These are phyloP conservation scores for Belonocnema kinseyi DNA, from an alignment of 1,140 invertebrate genomes.

Conservation along the genomic window DNA sequence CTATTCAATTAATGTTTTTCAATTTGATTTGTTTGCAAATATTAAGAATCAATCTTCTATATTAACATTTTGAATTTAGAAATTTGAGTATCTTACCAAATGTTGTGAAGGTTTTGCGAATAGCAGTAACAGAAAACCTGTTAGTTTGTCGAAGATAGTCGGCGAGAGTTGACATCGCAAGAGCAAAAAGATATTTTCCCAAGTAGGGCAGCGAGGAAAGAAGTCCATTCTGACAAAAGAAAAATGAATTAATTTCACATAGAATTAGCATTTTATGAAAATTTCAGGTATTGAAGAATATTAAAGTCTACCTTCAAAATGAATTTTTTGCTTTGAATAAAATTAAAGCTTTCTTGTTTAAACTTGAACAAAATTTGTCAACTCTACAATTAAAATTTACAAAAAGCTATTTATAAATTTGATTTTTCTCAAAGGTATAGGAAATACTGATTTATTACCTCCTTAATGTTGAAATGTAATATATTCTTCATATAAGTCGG, in stretches of 20 bases:
- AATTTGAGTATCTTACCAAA: conserved; percentile 74
- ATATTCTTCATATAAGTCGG: conserved; percentile 96
- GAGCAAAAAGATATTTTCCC: conserved; percentile 87
- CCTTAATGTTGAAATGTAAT: conserved; percentile 90
- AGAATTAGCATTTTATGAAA: too few species aligned
- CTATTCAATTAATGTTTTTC: too few species aligned
- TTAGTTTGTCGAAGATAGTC: conserved; percentile 81
- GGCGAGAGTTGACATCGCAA: conserved; percentile 81
- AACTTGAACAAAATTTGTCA: too few species aligned
- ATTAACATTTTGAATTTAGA: neutral
- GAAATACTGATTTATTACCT: conserved; percentile 73
- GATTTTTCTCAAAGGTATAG: too few species aligned
- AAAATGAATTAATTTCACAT: neutral
- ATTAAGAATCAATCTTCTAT: too few species aligned
- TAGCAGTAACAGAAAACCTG: conserved; percentile 82
- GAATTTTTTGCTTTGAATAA: too few species aligned
- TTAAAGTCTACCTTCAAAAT: too few species aligned
- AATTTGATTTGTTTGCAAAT: too few species aligned
- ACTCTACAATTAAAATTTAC: too few species aligned
- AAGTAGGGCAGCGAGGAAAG: conserved; percentile 92
- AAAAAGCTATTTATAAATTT: too few species aligned
- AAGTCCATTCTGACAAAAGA: conserved; percentile 85
- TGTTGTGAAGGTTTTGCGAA: conserved; percentile 82
- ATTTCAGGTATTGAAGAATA: too few species aligned
- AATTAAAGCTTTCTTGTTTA: too few species aligned